phyloP scores from a whole-genome alignment of 2,797 vertebrate genomes.

The Ctenopoma kingsleyae region DNA sequence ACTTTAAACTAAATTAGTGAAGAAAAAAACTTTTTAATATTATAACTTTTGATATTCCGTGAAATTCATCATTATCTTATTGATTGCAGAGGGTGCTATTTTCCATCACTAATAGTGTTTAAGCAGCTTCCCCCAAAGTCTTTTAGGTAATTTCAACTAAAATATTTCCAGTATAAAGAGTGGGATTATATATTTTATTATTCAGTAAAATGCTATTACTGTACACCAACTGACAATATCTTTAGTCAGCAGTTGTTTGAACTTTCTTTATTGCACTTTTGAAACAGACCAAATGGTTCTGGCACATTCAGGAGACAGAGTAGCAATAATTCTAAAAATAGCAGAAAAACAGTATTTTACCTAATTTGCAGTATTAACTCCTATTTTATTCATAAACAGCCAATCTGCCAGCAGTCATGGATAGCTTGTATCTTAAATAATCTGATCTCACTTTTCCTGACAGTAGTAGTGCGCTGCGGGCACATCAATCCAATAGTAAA shows the following conservation, averaged over 20 bases:
- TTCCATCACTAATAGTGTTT: conserved; percentile 11
- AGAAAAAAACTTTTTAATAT: too few species aligned
- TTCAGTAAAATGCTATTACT: background rate
- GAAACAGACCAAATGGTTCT: conserved; percentile 3
- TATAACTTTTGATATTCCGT: conserved; percentile 14
- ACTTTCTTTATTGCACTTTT: background rate
- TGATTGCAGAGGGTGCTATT: conserved; percentile 26
- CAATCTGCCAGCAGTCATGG: conserved; percentile 21
- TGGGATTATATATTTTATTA: background rate
- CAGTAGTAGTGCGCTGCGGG: conserved; percentile 8
- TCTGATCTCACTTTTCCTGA: conserved; percentile 21
- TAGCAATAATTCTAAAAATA: background rate
- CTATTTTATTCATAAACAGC: conserved; percentile 23
- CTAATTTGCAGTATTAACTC: conserved; percentile 14
- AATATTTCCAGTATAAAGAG: background rate
- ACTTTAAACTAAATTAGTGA: conserved; percentile 6
- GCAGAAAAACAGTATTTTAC: conserved; percentile 1
- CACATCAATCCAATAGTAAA: conserved; percentile 28
- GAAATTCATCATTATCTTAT: conserved; percentile 33
- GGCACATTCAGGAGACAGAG: background rate
- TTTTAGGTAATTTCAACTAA: background rate
- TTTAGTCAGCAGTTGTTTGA: background rate
- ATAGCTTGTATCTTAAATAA: conserved; percentile 33
- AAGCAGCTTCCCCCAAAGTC: background rate
- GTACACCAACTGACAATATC: background rate